Conservation (phyloP, 1,140 invertebrate species). For the Bombus polaris region DNA sequence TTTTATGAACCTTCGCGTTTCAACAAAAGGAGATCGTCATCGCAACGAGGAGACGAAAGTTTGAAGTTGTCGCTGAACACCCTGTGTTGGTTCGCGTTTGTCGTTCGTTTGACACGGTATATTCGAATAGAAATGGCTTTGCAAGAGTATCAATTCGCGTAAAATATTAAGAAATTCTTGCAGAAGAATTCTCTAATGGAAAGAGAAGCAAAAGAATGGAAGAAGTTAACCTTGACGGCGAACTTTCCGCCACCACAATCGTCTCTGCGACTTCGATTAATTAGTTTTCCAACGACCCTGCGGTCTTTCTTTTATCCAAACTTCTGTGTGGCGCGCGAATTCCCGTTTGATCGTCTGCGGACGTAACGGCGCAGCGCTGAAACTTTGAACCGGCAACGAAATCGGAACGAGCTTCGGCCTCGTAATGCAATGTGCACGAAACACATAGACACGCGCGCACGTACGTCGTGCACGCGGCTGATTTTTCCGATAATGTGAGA, state of each 20-base stretch:
- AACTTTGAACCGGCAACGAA: not conserved
- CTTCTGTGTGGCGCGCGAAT: not conserved
- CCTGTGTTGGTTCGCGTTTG: too few species aligned
- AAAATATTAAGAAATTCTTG: too few species aligned
- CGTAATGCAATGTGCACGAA: not conserved
- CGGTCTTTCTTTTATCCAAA: not conserved
- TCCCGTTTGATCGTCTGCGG: not conserved
- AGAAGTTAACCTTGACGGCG: not conserved
- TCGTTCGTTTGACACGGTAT: too few species aligned
- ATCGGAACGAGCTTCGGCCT: not conserved
- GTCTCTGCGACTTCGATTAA: rapidly evolving
- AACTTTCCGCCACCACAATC: too few species aligned
- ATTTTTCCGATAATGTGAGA: slow-evolving; percentile 28
- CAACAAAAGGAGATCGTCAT: too few species aligned
- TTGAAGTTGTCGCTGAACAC: too few species aligned
- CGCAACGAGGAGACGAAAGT: too few species aligned
- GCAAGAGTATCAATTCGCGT: too few species aligned
- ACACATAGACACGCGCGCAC: not conserved
- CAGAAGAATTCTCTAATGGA: too few species aligned
- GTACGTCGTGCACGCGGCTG: not conserved
- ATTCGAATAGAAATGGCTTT: too few species aligned
- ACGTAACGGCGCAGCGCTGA: not conserved
- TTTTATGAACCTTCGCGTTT: too few species aligned
- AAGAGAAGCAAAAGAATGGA: too few species aligned
- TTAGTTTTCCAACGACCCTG: not conserved